Conservation (phyloP, 2,797 vertebrate genomes). For the Myotis findleyi region DNA sequence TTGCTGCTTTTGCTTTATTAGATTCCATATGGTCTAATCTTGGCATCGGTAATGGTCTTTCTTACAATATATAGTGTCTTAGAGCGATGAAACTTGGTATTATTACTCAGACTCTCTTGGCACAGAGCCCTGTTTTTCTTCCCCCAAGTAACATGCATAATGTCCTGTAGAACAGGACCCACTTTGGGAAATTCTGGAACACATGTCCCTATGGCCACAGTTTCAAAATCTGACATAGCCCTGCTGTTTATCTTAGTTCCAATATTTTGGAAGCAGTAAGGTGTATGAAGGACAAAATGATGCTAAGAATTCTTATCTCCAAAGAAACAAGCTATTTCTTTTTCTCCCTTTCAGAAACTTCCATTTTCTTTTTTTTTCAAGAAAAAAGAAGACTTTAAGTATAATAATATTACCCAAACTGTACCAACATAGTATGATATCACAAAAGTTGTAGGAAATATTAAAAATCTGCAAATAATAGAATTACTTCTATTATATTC, state of each 20-base stretch:
- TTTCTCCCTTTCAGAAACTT: constrained; percentile 38
- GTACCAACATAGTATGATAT: no score
- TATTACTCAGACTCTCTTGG: neutral
- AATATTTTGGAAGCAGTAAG: constrained; percentile 20
- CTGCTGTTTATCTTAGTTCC: neutral
- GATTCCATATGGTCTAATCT: neutral
- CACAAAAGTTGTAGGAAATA: no score
- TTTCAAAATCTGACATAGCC: constrained; percentile 7
- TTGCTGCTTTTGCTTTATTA: neutral
- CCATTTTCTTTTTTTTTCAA: neutral
- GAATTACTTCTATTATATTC: no score
- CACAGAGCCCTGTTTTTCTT: neutral
- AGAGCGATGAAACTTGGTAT: neutral
- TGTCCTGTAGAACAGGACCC: neutral
- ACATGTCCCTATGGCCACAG: neutral
- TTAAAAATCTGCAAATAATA: no score
- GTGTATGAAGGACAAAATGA: neutral
- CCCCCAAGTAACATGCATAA: neutral
- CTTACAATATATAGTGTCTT: neutral
- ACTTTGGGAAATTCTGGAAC: constrained; percentile 19
- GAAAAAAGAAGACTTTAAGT: no score
- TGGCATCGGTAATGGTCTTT: neutral
- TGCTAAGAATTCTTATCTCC: constrained; percentile 34
- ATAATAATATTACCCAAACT: no score
- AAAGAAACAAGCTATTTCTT: constrained; percentile 15